Percentiles rank a stretch among this genome's conserved stretches.
Conservation (phyloP, 2,113 vertebrate genomes). For the Chlamydotis undulata region DNA sequence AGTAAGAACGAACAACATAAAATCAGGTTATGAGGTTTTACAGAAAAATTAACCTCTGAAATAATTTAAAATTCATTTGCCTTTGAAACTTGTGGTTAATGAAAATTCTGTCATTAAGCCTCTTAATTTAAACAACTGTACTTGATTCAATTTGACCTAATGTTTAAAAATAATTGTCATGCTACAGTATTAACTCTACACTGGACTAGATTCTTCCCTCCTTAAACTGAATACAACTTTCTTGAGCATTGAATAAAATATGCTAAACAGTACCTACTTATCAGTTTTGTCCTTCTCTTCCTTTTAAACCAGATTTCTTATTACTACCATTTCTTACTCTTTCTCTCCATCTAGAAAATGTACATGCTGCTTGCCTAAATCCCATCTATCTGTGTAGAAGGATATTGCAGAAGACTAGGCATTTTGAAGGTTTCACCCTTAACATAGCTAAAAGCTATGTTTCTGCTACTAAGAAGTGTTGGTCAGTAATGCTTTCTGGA, state of each 20-base stretch:
- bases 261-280: neutral
- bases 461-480: neutral
- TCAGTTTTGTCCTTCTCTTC: neutral
- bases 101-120: constrained; percentile 35
- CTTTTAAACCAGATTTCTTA: neutral
- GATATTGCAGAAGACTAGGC: neutral
- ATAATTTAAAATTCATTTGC: constrained; percentile 15
- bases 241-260: neutral
- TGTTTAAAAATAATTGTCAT: constrained; percentile 4
- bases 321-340: neutral
- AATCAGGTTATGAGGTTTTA: constrained; percentile 24
- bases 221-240: neutral
- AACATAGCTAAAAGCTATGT: neutral
- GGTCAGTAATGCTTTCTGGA: neutral
- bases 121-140: constrained; percentile 23
- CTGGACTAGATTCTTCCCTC: neutral
- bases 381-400: neutral
- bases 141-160: neutral
- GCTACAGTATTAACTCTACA: neutral
- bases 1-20: neutral
- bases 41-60: constrained; percentile 9
- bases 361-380: neutral
- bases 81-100: constrained; percentile 32
- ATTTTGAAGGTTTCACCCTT: neutral
- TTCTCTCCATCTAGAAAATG: neutral